Evolutionary conservation across 2,888 invertebrate species (phyloP).

Genomic region (Drosophila neoperkinsi): DNA sequence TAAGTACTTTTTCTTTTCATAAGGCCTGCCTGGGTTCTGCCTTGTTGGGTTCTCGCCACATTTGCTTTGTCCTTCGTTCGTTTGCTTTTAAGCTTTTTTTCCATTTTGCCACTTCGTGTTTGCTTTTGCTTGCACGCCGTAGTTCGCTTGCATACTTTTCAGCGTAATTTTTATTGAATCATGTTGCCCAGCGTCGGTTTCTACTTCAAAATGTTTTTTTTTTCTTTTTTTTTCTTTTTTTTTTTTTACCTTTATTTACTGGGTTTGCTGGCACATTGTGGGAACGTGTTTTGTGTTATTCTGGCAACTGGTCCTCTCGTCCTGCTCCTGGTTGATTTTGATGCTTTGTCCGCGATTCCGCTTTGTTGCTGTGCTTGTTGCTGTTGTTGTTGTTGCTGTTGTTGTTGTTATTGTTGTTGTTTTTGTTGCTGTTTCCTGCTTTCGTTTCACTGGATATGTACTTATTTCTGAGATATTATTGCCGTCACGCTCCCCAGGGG

Average conservation of each 20-base stretch:
- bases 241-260: constrained; percentile 48
- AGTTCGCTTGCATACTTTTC: constrained; percentile 73
- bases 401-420: constrained; percentile 16
- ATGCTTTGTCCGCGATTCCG: constrained; percentile 25
- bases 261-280: constrained; percentile 48
- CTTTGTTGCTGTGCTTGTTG: constrained; percentile 24
- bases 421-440: constrained; percentile 22
- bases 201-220: constrained; percentile 19
- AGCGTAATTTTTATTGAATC: constrained; percentile 80
- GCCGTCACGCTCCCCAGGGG: constrained; percentile 61
- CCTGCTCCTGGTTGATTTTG: constrained; percentile 8
- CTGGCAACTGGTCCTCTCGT: constrained; percentile 14
- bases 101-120: constrained; percentile 23
- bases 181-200: constrained; percentile 55
- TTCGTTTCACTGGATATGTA: constrained; percentile 28
- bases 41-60: constrained; percentile 51
- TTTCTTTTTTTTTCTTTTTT: constrained; percentile 1
- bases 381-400: constrained; percentile 21
- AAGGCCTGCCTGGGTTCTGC: constrained; percentile 25
- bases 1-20: constrained; percentile 75
- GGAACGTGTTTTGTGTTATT: constrained; percentile 45
- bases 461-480: constrained; percentile 61
- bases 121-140: constrained; percentile 35
- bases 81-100: not conserved
- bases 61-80: constrained; percentile 62